Evolutionary conservation across 2,888 invertebrate species (phyloP).

Genomic region (Agriotes lineatus): DNA sequence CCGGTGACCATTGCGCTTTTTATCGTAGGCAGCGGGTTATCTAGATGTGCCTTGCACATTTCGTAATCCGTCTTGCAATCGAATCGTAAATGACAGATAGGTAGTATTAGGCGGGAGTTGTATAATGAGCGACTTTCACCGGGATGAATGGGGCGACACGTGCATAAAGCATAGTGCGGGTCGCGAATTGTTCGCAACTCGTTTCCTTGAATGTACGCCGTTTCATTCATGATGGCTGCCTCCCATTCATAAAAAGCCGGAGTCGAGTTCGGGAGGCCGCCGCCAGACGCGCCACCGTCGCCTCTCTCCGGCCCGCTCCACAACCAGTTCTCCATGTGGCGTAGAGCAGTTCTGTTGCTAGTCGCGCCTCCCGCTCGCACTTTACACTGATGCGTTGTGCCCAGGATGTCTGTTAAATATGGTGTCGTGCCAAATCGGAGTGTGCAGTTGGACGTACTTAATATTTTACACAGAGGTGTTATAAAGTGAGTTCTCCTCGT

Average conservation of each 20-base stretch:
- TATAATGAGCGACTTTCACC: constrained; percentile 55
- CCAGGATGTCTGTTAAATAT: constrained; percentile 46
- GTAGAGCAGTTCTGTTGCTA: constrained; percentile 41
- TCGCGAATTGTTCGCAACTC: constrained; percentile 58
- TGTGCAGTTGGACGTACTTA: constrained; percentile 38
- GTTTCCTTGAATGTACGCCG: constrained; percentile 68
- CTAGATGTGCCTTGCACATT: constrained; percentile 6
- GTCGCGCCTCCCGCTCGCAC: constrained; percentile 48
- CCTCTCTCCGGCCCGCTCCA: constrained; percentile 46
- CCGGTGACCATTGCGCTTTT: not conserved
- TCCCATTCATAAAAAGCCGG: constrained; percentile 80
- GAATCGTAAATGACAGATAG: constrained; percentile 34
- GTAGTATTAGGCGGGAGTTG: constrained; percentile 47
- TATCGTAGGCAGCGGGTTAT: constrained; percentile 3
- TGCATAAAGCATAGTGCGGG: constrained; percentile 49
- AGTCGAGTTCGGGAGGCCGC: constrained; percentile 63
- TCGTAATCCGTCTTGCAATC: constrained; percentile 26
- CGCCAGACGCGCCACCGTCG: constrained; percentile 61
- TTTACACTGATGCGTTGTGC: constrained; percentile 37
- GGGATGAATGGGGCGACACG: constrained; percentile 56
- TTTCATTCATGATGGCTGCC: constrained; percentile 81
- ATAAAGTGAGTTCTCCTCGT: constrained; percentile 39
- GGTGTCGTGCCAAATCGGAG: constrained; percentile 42
- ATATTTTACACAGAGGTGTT: constrained; percentile 38
- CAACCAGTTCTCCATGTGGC: constrained; percentile 39